Evolutionary conservation across 1,140 invertebrate species (phyloP), one percentile per base, ranked within the genome.

Genomic region (Epicauta chinensis): DNA sequence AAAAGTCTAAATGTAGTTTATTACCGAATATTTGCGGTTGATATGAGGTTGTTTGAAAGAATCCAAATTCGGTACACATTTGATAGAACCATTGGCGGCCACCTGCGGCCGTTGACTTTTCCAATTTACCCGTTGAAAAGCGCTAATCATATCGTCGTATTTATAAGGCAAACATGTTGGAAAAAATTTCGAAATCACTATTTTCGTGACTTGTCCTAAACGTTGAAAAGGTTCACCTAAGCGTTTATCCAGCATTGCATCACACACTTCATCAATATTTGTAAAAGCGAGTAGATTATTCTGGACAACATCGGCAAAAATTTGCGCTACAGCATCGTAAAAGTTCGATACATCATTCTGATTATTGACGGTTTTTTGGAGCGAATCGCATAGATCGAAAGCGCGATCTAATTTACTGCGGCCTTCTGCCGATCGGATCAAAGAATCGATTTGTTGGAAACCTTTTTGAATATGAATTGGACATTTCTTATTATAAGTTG

Each of bases 221-320:
- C 29, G 29, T 30, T 30, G 4, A 30, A 30, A 4, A 30, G 29
- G 29, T 30, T n/a, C n/a, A n/a, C n/a, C n/a, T n/a, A n/a, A n/a
- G n/a, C n/a, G n/a, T n/a, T n/a, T n/a, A n/a, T n/a, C n/a, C n/a
- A n/a, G n/a, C n/a, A n/a, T n/a, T n/a, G n/a, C n/a, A n/a, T n/a
- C n/a, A n/a, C n/a, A n/a, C n/a, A n/a, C n/a, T n/a, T n/a, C n/a
- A n/a, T n/a, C n/a, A 30, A 30, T 10, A 30, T 30, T 30, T 30
- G 29, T 30, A 30, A 30, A 30, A 30, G 29, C 10, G n/a, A n/a
- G n/a, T n/a, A n/a, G n/a, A 67, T 96, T 97, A 68, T 97, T 97
- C 61, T 97, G 93, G 0, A 95, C 92, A 40, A 96, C 78, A 31
- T 83, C 89, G 2, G 85, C 86, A 69, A 91, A 86, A 71, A 91